Conservation (phyloP, 2,888 invertebrate species). For the Gymnoscelis rufifasciata region DNA sequence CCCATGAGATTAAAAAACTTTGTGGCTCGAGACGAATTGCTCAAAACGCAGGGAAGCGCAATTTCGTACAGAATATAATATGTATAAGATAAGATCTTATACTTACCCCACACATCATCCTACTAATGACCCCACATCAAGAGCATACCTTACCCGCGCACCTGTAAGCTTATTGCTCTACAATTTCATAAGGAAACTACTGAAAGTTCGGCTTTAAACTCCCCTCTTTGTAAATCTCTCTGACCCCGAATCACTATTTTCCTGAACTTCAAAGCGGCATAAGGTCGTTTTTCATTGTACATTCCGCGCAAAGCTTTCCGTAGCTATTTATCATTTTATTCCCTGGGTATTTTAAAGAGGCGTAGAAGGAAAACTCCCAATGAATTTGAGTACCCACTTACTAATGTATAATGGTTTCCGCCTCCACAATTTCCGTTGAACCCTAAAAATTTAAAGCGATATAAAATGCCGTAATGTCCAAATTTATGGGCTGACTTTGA, state of each 20-base stretch:
- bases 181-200: not conserved
- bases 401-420: constrained; percentile 14
- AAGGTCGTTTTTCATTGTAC: constrained; percentile 4
- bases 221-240: not conserved
- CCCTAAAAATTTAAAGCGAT: constrained; percentile 26
- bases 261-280: constrained; percentile 2
- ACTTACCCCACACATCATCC: not conserved
- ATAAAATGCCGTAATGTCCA: constrained; percentile 23
- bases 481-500: constrained; percentile 32
- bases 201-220: not conserved
- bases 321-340: constrained; percentile 6
- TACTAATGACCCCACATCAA: not conserved
- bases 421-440: constrained; percentile 17
- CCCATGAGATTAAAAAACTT: constrained; percentile 20
- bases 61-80: not conserved
- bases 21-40: constrained; percentile 6
- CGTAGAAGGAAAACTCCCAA: constrained; percentile 6
- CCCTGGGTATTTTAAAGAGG: constrained; percentile 3
- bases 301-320: constrained; percentile 1
- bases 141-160: not conserved
- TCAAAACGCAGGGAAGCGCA: not conserved
- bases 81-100: no score
- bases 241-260: constrained; percentile 2
- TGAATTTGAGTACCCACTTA: constrained; percentile 13
- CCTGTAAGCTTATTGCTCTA: not conserved